Conservation (phyloP, 2,113 vertebrate species). For the Dicaeum eximium region DNA sequence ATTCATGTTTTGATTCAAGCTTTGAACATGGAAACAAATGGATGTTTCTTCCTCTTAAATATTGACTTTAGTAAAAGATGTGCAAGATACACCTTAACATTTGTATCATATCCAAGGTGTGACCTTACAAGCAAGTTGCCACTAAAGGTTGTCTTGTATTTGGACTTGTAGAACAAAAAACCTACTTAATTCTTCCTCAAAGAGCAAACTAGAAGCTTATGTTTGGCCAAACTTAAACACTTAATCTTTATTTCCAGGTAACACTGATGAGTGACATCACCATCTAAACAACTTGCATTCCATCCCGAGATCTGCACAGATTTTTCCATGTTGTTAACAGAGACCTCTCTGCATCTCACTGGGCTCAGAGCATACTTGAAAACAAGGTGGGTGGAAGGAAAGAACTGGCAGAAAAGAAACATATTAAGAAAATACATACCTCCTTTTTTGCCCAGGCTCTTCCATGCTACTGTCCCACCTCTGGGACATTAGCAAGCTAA, state of each 20-base stretch:
- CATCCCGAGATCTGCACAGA: not conserved
- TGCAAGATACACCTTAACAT: not conserved
- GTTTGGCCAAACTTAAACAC: not conserved
- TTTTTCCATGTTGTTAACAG: not conserved
- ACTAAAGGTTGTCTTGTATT: not conserved
- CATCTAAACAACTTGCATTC: not conserved
- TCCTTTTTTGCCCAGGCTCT: constrained; percentile 69
- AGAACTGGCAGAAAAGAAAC: not conserved
- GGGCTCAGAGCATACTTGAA: not conserved
- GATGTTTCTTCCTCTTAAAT: not conserved
- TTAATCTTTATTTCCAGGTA: not conserved
- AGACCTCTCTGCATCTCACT: not conserved
- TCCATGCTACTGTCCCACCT: constrained; percentile 85
- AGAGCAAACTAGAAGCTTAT: not conserved
- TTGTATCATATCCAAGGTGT: not conserved
- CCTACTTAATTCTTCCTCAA: not conserved
- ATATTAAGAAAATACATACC: constrained; percentile 63
- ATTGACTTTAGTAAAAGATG: not conserved
- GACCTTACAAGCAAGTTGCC: not conserved
- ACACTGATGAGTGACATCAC: not conserved
- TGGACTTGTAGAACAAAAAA: not conserved
- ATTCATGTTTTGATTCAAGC: not conserved
- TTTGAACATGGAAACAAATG: not conserved
- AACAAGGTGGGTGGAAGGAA: not conserved
- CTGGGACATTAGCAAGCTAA: constrained; percentile 94